Base-by-base conservation (phyloP, 2,113 vertebrate genomes). In the Myrmecobius fasciatus region DNA sequence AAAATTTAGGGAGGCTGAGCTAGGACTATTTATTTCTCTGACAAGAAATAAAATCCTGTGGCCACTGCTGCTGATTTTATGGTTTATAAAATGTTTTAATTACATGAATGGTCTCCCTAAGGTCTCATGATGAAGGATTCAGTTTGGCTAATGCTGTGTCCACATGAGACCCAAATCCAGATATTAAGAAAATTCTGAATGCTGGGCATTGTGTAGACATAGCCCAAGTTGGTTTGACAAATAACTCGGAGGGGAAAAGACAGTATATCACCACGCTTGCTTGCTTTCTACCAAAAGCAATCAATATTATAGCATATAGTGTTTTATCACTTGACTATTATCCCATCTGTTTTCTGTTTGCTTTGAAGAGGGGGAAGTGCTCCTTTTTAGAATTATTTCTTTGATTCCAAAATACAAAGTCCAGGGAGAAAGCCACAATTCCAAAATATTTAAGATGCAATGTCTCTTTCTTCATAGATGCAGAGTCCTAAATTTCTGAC, bases 211-310 rank as follows among this genome's bases (percentile, higher is more conserved):
- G 26, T 5, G 25, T 43, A 94, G 51, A 52, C 92, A 75, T 9
- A 17, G 24, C 31, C 17, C 0, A 47, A 54, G 46, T 47, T 1
- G 3, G 52, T 22, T 6, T 28, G 46, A 56, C 28, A 88, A n/a
- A 91, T 43, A 36, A 26, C 51, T 0, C n/a, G 0, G 51, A 14
- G 9, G 94, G 31, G 36, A 47, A 1, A 8, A 53, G 93, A 91
- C 47, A 25, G 31, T 14, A 53, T 93, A 90, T 5, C 36, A 28
- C 52, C 52, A 36, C 56, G 92, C 47, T 0, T 20, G 3, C 11
- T 26, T 96, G 95, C 54, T 93, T 91, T 93, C 89, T 26, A 3
- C 24, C 90, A 0, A 92, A 88, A 49, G 52, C 93, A 97, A 94
- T 26, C 92, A 93, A 89, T 8, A 4, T 3, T 52, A 3, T 91